A percentile compares a stretch with the other conserved stretches of the same genome.
These are phyloP conservation scores for Noctilio leporinus DNA, from an alignment of 2,113 vertebrate species.

Conservation along the genomic window DNA sequence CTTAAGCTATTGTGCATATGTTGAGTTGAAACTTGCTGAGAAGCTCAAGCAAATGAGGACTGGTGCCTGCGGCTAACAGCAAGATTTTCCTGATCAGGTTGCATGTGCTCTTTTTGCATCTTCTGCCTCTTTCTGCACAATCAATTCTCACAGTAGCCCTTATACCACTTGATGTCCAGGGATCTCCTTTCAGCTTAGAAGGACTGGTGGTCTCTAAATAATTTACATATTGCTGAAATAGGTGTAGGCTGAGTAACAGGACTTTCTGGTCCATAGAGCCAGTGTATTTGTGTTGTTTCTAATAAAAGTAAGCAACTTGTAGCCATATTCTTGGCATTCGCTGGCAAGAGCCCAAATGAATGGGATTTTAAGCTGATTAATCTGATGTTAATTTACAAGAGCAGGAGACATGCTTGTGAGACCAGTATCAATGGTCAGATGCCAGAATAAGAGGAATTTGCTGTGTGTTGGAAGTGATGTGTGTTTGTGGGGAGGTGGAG, in stretches of 20 bases:
- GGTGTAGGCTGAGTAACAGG: background rate
- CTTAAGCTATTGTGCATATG: background rate
- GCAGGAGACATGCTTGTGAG: background rate
- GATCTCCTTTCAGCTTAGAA: background rate
- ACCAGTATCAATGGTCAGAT: background rate
- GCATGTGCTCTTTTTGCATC: background rate
- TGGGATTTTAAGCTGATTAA: background rate
- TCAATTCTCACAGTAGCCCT: background rate
- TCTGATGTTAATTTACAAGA: background rate
- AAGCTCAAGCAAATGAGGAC: background rate
- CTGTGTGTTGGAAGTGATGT: too few species aligned
- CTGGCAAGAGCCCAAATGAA: background rate
- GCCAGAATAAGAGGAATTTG: background rate
- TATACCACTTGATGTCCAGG: background rate
- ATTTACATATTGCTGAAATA: background rate
- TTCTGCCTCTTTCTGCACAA: background rate
- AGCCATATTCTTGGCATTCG: background rate
- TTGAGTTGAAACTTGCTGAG: background rate
- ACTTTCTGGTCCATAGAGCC: background rate
- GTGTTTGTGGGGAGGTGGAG: fast-evolving
- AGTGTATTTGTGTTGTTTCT: background rate
- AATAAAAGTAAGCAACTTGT: background rate
- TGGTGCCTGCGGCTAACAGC: background rate
- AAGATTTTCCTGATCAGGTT: background rate
- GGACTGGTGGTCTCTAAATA: background rate